phyloP scores from a whole-genome alignment of 2,797 vertebrate genomes.

The Gallinago nigripennis region DNA sequence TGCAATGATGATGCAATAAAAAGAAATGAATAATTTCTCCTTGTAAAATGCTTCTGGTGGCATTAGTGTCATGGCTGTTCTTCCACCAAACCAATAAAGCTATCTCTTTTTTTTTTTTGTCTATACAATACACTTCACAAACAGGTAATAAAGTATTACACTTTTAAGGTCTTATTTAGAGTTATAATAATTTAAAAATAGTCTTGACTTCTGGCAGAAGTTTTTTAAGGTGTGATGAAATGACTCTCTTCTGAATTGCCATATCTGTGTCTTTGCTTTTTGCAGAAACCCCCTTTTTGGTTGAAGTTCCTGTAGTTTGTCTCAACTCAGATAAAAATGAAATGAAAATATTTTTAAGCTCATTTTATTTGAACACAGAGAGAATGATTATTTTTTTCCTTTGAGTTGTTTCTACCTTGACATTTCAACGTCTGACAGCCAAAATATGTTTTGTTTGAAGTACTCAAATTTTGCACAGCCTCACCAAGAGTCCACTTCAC shows the following conservation, averaged over 20 bases:
- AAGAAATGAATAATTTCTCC: background rate
- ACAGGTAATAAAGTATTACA: background rate
- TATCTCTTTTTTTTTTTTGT: background rate
- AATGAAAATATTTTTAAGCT: background rate
- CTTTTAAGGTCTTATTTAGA: background rate
- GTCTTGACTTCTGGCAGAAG: background rate
- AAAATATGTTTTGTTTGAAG: background rate
- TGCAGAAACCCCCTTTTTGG: background rate
- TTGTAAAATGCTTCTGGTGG: background rate
- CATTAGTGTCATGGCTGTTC: background rate
- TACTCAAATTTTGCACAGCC: background rate
- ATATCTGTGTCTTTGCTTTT: background rate
- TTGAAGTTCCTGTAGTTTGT: background rate
- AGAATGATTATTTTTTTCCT: background rate
- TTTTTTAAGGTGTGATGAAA: background rate
- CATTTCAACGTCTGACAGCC: background rate
- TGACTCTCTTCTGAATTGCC: background rate
- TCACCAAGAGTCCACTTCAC: background rate
- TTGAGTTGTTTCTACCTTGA: background rate
- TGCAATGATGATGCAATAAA: background rate
- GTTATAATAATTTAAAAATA: background rate
- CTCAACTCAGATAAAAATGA: background rate
- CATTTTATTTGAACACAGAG: background rate
- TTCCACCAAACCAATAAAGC: background rate
- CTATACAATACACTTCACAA: background rate